Evolutionary conservation across 2,797 vertebrate species (phyloP).

Genomic region (Fistularia tabacaria): DNA sequence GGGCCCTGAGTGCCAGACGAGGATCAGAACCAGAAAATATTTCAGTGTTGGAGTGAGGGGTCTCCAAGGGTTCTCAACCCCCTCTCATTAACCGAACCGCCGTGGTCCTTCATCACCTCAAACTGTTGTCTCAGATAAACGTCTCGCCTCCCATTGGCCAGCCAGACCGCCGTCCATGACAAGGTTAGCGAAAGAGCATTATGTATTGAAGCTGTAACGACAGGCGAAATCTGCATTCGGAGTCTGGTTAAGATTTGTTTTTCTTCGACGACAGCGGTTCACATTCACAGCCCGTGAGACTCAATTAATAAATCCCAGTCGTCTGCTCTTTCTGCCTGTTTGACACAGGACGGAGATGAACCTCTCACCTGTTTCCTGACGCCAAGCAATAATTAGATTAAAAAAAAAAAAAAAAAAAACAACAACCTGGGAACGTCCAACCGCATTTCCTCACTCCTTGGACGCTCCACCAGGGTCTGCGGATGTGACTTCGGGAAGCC

Average conservation of each 20-base stretch:
- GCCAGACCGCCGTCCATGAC: no score
- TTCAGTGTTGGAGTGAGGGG: no score
- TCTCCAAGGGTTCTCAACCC: no score
- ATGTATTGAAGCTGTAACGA: no score
- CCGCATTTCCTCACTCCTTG: constrained; percentile 30
- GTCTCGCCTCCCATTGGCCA: no score
- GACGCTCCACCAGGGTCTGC: constrained; percentile 60
- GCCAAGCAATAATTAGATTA: constrained; percentile 64
- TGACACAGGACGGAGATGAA: constrained; percentile 53
- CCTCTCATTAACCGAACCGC: no score
- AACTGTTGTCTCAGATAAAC: no score
- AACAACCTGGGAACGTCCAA: not conserved
- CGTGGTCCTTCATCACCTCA: no score
- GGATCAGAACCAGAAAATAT: no score
- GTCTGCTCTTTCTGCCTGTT: constrained; percentile 5
- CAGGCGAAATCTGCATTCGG: constrained; percentile 7
- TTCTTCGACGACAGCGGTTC: not conserved
- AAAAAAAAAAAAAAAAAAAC: constrained; percentile 59
- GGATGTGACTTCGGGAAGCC: constrained; percentile 58
- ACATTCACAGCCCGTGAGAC: not conserved
- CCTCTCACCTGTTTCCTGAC: constrained; percentile 54
- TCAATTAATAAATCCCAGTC: not conserved
- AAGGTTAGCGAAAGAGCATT: no score
- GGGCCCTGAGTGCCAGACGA: no score
- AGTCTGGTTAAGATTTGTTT: constrained; percentile 37